phyloP scores from a whole-genome alignment of 2,113 vertebrate genomes.

The Martes martes region DNA sequence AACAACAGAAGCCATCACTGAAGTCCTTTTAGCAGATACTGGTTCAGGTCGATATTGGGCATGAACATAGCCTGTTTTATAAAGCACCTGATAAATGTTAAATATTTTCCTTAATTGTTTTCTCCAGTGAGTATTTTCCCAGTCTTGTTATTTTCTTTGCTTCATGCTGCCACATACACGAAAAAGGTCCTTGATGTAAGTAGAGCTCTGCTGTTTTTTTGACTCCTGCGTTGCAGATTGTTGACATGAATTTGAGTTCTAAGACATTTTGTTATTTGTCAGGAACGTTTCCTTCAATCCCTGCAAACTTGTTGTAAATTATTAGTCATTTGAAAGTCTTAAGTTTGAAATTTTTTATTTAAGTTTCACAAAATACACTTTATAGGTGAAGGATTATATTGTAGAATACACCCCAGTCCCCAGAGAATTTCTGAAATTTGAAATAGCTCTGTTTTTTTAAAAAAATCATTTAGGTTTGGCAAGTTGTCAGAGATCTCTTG shows the following conservation, averaged over 20 bases:
- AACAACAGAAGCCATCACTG: background rate
- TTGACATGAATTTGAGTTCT: background rate
- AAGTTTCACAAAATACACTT: background rate
- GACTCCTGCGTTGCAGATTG: background rate
- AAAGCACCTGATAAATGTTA: constrained; percentile 4
- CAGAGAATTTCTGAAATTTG: constrained; percentile 12
- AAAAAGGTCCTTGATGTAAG: constrained; percentile 98
- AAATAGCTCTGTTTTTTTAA: background rate
- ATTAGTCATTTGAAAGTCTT: constrained; percentile 31
- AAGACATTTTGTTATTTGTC: background rate
- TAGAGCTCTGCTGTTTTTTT: constrained; percentile 56
- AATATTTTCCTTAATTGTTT: constrained; percentile 85
- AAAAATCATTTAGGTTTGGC: background rate
- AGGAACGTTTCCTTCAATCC: background rate
- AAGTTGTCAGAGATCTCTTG: background rate
- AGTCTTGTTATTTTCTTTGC: constrained; percentile 97
- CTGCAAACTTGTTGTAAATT: background rate
- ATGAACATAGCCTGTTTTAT: background rate
- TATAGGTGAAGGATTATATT: background rate
- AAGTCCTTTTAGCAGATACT: background rate
- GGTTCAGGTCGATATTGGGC: background rate
- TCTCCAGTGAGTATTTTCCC: constrained; percentile 98
- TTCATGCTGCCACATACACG: constrained; percentile 96
- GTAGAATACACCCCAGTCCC: background rate
- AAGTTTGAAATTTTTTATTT: background rate